Evolutionary conservation across 1,140 invertebrate species (phyloP), one percentile per base, ranked within the genome.

Genomic region (Drosophila burlai): DNA sequence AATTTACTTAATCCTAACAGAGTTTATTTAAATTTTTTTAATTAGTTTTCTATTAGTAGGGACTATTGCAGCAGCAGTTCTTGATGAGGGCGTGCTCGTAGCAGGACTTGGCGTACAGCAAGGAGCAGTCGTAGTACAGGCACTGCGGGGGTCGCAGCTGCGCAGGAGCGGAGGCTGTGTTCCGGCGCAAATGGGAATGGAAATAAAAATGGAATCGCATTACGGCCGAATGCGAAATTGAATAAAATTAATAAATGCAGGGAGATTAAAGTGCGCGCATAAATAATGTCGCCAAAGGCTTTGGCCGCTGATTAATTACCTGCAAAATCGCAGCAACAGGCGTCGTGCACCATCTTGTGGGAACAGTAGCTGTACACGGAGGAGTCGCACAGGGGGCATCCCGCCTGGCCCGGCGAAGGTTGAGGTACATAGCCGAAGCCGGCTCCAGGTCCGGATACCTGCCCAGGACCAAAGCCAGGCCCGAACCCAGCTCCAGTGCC

Each of bases 311-410:
- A 78, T 62, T 61, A 69, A 81, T 95, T 95, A 73, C 94, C 94
- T 67, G 94, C 93, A 82, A 93, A 92, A 55, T 94, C 93, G 80
- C 96, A 97, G 85, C 96, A 97, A 82, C 96, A 97, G 0, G 96
- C 94, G 81, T 97, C 96, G 81, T 97, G 96, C 2, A 96, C 94
- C 58, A 96, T 93, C 92, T 96, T 96, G 45, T 96, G 94, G 4
- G 95, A 95, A 80, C 96, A 97, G 78, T 96, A 97, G 69, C 95
- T 95, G 90, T 95, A 96, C 0, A 97, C 95, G 0, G 96, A 96
- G 3, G 95, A 95, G 86, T 97, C 96, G 76, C 96, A 97, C 6
- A 95, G 80, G 2, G 96, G 96, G 81, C 96, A 97, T 21, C 94
- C 93, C 4, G 24, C 18, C 50, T 50, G 49, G 0, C 52, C 52